These are phyloP conservation scores for Cryptoleucopteryx plumbea DNA, from an alignment of 2,113 vertebrate genomes.

Conservation along the genomic window DNA sequence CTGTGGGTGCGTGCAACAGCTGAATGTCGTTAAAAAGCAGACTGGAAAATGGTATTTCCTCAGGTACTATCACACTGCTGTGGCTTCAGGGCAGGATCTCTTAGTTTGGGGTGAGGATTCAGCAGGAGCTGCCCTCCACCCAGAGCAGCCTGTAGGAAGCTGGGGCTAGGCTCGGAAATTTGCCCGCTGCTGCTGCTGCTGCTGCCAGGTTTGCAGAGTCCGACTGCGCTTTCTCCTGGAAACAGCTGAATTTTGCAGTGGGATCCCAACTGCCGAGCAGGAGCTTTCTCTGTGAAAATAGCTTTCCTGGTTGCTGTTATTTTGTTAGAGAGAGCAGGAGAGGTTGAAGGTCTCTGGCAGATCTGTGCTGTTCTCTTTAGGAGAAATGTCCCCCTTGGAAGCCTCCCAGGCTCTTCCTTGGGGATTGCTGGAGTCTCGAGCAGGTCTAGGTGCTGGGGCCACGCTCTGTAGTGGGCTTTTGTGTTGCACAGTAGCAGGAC, in stretches of 20 bases:
- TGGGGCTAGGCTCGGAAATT: neutral
- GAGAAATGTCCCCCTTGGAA: neutral
- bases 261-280: neutral
- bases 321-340: neutral
- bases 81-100: neutral
- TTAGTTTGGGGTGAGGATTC: neutral
- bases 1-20: neutral
- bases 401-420: neutral
- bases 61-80: rapidly evolving
- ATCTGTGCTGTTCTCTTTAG: neutral
- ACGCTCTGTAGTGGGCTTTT: neutral
- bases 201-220: neutral
- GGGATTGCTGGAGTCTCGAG: neutral
- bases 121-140: neutral
- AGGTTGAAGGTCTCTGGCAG: neutral
- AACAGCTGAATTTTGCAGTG: neutral
- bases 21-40: rapidly evolving
- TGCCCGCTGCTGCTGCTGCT: too few relatives aligned
- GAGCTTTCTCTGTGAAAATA: neutral
- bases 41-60: neutral
- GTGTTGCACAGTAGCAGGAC: too few relatives aligned
- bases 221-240: neutral
- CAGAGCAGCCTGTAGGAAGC: too few relatives aligned
- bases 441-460: neutral
- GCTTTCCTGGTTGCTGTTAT: neutral